Evolutionary conservation across 2,797 vertebrate species (phyloP).

Genomic region (Platalea minor): DNA sequence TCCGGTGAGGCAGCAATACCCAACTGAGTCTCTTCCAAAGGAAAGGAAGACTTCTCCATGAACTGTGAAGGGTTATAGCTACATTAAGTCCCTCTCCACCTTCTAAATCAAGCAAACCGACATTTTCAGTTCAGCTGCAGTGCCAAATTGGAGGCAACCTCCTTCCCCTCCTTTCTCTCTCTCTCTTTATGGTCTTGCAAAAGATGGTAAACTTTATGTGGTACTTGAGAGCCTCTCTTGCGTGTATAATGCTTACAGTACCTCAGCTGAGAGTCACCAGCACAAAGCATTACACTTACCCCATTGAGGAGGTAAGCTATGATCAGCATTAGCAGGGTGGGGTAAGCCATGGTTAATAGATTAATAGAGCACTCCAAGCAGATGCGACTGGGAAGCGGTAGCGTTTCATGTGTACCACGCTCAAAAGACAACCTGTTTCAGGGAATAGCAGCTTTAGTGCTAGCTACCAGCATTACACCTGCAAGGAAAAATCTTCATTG

Average conservation of each 20-base stretch:
- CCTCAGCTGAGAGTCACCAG: background rate
- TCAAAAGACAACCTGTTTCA: background rate
- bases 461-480: background rate
- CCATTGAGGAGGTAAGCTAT: background rate
- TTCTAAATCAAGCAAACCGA: background rate
- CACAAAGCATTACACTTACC: background rate
- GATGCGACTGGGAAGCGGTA: fast-evolving
- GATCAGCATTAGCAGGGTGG: background rate
- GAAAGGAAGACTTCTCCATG: background rate
- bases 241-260: background rate
- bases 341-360: background rate
- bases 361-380: background rate
- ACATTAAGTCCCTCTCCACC: background rate
- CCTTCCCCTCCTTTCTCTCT: background rate
- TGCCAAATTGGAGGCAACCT: background rate
- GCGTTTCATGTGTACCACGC: background rate
- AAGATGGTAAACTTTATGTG: background rate
- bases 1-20: background rate
- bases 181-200: background rate
- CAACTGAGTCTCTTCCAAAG: background rate
- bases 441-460: background rate
- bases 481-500: background rate
- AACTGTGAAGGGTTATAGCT: background rate
- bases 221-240: background rate
- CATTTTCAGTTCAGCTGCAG: background rate